Conservation (phyloP, 2,888 invertebrate species). For the Thymelicus lineola region DNA sequence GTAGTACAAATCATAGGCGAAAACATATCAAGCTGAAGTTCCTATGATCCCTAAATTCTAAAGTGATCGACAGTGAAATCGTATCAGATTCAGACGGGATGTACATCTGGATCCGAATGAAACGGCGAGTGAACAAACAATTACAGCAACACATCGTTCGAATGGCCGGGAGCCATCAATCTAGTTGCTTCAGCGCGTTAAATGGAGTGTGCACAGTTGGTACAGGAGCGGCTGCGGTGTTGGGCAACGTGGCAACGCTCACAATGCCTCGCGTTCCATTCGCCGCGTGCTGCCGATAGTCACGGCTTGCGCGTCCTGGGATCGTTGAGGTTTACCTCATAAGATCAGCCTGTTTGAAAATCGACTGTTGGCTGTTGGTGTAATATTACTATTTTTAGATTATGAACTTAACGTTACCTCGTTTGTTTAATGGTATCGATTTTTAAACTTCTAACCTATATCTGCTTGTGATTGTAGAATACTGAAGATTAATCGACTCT, state of each 20-base stretch:
- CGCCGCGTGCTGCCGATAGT: constrained; percentile 61
- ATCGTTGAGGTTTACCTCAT: constrained; percentile 38
- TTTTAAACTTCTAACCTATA: no score
- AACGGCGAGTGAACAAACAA: constrained; percentile 27
- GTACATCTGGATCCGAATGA: constrained; percentile 13
- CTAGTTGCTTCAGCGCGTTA: constrained; percentile 69
- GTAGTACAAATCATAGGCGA: no score
- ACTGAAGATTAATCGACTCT: no score
- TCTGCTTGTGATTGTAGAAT: no score
- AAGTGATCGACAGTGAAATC: background rate
- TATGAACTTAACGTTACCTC: background rate
- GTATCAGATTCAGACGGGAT: background rate
- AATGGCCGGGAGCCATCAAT: constrained; percentile 55
- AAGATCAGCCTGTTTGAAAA: background rate
- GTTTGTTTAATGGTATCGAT: no score
- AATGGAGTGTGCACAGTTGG: constrained; percentile 63
- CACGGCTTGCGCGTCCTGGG: constrained; percentile 52
- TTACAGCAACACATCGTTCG: constrained; percentile 23
- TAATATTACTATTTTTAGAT: no score
- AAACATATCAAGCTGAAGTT: no score
- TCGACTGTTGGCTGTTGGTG: no score
- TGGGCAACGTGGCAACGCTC: constrained; percentile 53
- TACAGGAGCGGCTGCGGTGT: constrained; percentile 68
- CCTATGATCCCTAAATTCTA: no score
- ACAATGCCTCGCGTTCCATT: constrained; percentile 57